Conservation (phyloP, 2,113 vertebrate species). For the Regulus satrapa region DNA sequence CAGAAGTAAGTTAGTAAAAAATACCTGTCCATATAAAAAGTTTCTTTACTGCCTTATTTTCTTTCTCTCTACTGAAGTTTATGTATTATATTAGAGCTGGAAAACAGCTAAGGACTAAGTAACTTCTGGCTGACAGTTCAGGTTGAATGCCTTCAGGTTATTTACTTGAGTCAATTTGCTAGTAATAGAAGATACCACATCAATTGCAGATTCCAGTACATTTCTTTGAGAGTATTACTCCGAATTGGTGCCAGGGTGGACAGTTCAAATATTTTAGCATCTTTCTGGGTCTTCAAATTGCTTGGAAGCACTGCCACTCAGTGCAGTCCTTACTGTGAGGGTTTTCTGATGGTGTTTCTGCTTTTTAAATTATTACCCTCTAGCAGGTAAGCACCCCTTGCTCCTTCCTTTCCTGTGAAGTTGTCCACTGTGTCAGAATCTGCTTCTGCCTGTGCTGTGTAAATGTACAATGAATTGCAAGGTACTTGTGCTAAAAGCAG, state of each 20-base stretch:
- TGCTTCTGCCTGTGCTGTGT: background rate
- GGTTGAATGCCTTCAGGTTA: background rate
- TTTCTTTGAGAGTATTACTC: background rate
- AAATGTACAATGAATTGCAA: background rate
- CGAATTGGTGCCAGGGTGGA: background rate
- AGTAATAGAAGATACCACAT: background rate
- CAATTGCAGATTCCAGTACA: background rate
- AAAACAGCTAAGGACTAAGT: background rate
- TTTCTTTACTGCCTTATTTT: background rate
- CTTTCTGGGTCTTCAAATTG: background rate
- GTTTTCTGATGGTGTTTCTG: background rate
- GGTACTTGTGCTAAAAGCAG: background rate
- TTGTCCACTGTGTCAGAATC: background rate
- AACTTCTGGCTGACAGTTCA: background rate
- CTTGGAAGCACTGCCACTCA: background rate
- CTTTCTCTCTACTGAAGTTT: background rate
- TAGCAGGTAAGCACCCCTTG: background rate
- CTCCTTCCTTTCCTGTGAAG: background rate
- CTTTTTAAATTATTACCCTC: background rate
- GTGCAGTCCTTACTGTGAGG: background rate
- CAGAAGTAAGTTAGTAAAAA: background rate
- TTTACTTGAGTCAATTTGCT: background rate
- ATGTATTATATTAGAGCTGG: background rate
- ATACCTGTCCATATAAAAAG: background rate
- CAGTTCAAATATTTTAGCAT: background rate